A percentile compares a stretch with the other conserved stretches of the same genome.
phyloP scores from a whole-genome alignment of 30 jellyfish, hydroid and myxozoan genomes.

The Turritopsis rubra region DNA sequence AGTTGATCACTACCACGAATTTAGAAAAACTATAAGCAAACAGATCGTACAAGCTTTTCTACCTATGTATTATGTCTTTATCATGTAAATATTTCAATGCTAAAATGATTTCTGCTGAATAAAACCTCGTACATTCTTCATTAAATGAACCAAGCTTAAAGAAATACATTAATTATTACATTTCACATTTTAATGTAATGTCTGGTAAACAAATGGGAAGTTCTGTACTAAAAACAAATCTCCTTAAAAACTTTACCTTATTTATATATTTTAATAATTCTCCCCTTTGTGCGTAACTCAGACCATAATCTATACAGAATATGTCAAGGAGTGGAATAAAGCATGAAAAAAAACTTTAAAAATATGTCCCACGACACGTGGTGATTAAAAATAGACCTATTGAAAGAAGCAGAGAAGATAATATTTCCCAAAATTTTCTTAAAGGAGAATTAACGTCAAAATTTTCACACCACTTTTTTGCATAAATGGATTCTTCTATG shows the following conservation, averaged over 20 bases:
- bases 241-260: conserved; percentile 44
- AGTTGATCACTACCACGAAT: too few species aligned
- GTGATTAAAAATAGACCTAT: too few species aligned
- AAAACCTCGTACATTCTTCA: conserved; percentile 86
- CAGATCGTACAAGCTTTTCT: not conserved
- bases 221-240: not conserved
- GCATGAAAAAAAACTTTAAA: too few species aligned
- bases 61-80: conserved; percentile 96
- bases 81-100: conserved; percentile 91
- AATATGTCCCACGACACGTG: too few species aligned
- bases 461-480: too few species aligned
- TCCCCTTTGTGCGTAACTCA: conserved; percentile 85
- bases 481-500: too few species aligned
- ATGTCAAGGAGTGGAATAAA: conserved; percentile 23
- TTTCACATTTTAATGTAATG: not conserved
- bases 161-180: not conserved
- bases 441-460: too few species aligned
- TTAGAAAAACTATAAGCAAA: conserved; percentile 11
- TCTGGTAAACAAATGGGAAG: not conserved
- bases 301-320: conserved; percentile 72
- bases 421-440: too few species aligned
- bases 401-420: too few species aligned
- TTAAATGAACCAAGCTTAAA: conserved; percentile 90
- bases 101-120: conserved; percentile 86
- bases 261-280: conserved; percentile 76